These are phyloP conservation scores for Tauraco erythrolophus DNA, from an alignment of 2,113 vertebrate species.

Conservation along the genomic window DNA sequence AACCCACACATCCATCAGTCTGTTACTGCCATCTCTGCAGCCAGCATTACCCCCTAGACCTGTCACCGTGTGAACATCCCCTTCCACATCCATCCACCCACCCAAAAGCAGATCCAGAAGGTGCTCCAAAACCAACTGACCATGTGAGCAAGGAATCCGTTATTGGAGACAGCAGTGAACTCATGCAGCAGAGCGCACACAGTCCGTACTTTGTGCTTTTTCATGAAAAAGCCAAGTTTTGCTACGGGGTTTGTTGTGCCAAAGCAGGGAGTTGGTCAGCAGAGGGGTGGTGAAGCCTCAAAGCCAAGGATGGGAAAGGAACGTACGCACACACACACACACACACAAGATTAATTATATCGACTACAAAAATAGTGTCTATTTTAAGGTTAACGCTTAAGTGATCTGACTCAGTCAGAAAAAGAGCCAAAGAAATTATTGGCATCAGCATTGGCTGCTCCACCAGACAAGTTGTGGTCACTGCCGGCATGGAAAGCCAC, in stretches of 20 bases:
- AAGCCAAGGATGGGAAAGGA: neutral
- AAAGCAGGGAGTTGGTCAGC: neutral
- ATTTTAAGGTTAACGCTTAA: conserved; percentile 52
- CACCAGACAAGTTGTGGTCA: neutral
- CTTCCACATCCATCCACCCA: neutral
- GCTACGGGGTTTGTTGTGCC: neutral
- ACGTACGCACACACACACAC: neutral
- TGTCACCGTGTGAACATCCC: neutral
- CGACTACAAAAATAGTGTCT: conserved; percentile 7
- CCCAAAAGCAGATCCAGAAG: neutral
- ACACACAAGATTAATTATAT: conserved; percentile 3
- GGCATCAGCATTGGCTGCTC: neutral
- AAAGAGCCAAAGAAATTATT: conserved; percentile 28
- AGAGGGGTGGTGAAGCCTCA: neutral
- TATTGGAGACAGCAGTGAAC: neutral
- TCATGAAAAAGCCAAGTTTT: neutral
- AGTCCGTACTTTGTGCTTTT: neutral
- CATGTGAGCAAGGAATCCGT: neutral
- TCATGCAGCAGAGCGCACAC: neutral
- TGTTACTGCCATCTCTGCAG: neutral
- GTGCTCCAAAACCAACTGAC: neutral
- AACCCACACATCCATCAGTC: neutral
- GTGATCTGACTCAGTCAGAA: conserved; percentile 21
- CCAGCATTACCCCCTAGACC: neutral
- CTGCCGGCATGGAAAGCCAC: neutral